Evolutionary conservation across 1,140 invertebrate species (phyloP).

Genomic region (Argopecten irradians): DNA sequence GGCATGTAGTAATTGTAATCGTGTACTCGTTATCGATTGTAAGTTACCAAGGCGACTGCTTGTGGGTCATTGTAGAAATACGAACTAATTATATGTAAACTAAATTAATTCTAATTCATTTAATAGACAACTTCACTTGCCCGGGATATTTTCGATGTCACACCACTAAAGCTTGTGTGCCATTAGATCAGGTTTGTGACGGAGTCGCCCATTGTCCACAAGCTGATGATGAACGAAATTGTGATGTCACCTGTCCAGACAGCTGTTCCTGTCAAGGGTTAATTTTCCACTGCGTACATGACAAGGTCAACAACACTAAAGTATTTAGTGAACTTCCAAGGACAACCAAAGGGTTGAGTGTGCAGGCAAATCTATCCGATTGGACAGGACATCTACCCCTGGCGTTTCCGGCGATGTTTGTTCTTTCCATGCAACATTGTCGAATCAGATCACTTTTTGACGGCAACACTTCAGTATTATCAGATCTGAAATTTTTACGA

Average conservation of each 20-base stretch:
- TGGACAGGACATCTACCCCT: neutral
- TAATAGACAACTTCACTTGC: slow-evolving; percentile 45
- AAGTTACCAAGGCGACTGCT: too few relatives aligned
- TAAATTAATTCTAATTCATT: neutral
- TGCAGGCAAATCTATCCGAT: neutral
- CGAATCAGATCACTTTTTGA: neutral
- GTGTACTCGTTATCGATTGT: too few relatives aligned
- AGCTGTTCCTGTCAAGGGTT: neutral
- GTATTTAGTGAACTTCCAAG: neutral
- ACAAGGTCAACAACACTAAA: neutral
- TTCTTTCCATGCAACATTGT: neutral
- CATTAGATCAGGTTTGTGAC: slow-evolving; percentile 45
- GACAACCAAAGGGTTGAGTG: neutral
- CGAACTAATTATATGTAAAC: too few relatives aligned
- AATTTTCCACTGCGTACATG: neutral
- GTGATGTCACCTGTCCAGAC: neutral
- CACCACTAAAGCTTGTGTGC: slow-evolving; percentile 25
- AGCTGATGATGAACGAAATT: neutral
- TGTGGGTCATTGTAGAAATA: too few relatives aligned
- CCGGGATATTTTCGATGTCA: slow-evolving; percentile 49
- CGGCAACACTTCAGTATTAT: neutral
- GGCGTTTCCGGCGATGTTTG: neutral
- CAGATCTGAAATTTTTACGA: neutral
- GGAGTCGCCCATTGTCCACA: slow-evolving; percentile 5
- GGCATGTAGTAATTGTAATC: too few relatives aligned